Base-by-base conservation (phyloP, 2,113 vertebrate genomes). In the Herpetotheres cachinnans region DNA sequence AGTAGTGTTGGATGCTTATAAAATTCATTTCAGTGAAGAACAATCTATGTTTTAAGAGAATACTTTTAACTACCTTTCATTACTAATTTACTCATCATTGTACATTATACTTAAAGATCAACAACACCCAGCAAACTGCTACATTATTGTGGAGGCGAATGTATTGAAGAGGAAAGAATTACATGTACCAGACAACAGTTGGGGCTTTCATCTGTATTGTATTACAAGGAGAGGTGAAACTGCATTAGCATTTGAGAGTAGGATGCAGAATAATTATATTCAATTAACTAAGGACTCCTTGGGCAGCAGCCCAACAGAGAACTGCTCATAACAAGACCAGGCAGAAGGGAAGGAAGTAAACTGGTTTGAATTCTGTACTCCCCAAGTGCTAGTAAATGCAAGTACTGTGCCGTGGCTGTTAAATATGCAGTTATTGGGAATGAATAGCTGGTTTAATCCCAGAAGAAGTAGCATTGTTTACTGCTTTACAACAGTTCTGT, bases 241-340 rank as follows among this genome's bases (percentile, higher is more conserved):
- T 81, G 46, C 70, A 97, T 87, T 96, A 96, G 81, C 95, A 92
- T 97, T 97, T 97, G 95, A 97, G 97, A 97, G 93, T 96, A 97
- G 90, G 89, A 87, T 98, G 92, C 61, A 85, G 92, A 95, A 90
- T 97, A 97, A 98, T 98, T 97, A 96, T 95, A 86, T 77, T 93
- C 93, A 98, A 98, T 98, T 98, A 98, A 98, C 97, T 97, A 97
- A 98, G 93, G 62, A 86, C 95, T 98, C 70, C 63, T 89, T 96
- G 97, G 98, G 97, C 97, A 97, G 58, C 38, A 93, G 90, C 76
- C 97, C 97, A 98, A 66, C 20, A 59, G 38, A 82, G 89, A 82
- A 44, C 83, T 86, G 47, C 63, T 74, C 47, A 30, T 52, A 61
- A 85, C 55, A 81, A 67, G 55, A 36, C 49, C 26, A 77, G 25